A percentile compares a stretch with the other conserved stretches of the same genome.
Conservation (phyloP, 2,888 invertebrate species). For the Drosophila macrospina region DNA sequence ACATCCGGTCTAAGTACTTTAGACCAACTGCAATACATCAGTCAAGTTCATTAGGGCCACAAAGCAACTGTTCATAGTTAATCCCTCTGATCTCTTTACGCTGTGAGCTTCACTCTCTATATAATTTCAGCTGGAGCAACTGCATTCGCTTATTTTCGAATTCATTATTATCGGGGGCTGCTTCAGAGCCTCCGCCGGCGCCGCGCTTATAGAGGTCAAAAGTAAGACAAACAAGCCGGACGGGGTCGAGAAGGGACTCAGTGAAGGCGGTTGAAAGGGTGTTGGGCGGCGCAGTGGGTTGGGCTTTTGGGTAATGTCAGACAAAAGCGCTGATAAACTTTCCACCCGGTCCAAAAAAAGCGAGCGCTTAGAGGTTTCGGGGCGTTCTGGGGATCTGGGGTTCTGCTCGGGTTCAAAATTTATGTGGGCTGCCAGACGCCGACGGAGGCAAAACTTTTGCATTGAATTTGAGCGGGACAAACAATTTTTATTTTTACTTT, state of each 20-base stretch:
- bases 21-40: not conserved
- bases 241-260: conserved; percentile 26
- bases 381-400: conserved; percentile 21
- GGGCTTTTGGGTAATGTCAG: conserved; percentile 44
- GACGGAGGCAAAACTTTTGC: conserved; percentile 73
- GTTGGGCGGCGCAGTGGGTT: conserved; percentile 9
- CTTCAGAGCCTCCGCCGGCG: conserved; percentile 40
- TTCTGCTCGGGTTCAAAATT: conserved; percentile 56
- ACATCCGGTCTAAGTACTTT: not conserved
- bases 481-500: conserved; percentile 69
- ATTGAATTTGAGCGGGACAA: conserved; percentile 81
- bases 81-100: conserved; percentile 39
- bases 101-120: conserved; percentile 19
- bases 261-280: conserved; percentile 2
- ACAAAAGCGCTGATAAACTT: conserved; percentile 75
- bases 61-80: conserved; percentile 35
- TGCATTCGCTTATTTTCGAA: conserved; percentile 48
- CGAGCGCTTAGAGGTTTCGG: conserved; percentile 22
- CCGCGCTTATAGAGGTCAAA: conserved; percentile 76
- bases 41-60: conserved; percentile 37
- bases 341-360: conserved; percentile 50
- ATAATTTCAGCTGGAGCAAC: conserved; percentile 21
- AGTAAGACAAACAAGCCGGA: conserved; percentile 79
- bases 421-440: conserved; percentile 78
- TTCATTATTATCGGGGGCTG: conserved; percentile 74